Conservation (phyloP, 2,888 invertebrate genomes). For the Aspidapion aeneum region DNA sequence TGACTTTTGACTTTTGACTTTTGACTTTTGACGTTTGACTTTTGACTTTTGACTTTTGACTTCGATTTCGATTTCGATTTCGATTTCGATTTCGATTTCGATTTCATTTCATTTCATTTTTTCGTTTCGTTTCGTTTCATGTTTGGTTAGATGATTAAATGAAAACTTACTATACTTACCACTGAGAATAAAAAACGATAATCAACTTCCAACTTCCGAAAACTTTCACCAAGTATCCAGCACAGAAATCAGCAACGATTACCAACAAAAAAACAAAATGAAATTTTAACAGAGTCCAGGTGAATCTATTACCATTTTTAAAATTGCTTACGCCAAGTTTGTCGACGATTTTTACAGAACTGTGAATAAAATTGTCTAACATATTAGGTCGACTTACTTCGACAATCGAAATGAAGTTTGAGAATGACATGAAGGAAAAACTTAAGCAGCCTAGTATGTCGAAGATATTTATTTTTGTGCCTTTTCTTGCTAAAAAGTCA, state of each 20-base stretch:
- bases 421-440: not conserved
- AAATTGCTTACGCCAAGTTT: not conserved
- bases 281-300: not conserved
- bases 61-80: too few relatives aligned
- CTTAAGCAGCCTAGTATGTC: not conserved
- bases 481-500: not conserved
- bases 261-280: not conserved
- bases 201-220: not conserved
- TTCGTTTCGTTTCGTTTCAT: too few relatives aligned
- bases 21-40: too few relatives aligned
- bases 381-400: not conserved
- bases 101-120: too few relatives aligned
- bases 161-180: too few relatives aligned
- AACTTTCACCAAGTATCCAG: not conserved
- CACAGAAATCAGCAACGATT: not conserved
- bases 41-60: too few relatives aligned
- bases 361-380: not conserved
- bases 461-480: not conserved
- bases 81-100: too few relatives aligned
- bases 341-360: not conserved
- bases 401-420: not conserved
- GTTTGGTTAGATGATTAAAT: too few relatives aligned
- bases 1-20: too few relatives aligned
- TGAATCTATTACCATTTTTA: not conserved
- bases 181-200: not conserved